Base-by-base conservation (phyloP, 53 echinoderm and acorn worm species). In the Paracentrotus lividus region DNA sequence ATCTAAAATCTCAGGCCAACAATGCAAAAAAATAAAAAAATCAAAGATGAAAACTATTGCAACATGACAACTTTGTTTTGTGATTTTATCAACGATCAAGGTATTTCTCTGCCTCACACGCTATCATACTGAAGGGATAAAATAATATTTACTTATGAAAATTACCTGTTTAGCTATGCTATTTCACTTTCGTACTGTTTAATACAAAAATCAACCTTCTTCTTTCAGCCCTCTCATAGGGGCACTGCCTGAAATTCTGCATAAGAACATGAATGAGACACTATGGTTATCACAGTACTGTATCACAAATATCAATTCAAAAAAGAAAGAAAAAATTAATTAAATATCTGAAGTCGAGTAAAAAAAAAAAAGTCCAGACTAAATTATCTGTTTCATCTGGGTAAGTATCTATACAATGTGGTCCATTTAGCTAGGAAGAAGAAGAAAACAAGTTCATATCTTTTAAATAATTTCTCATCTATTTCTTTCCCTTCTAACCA, bases 251-350 rank as follows among this genome's bases (percentile, higher is more conserved):
- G 81, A 81, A 45, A 81, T 47, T 47, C 81, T 81, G 81, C 47
- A 81, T 81, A 81, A 81, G 45, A 81, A 81, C 45, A 81, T 47
- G 47, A 32, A 85, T 1, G 55, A 56, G 56, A 86, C 86, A 86
- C 86, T 29, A 27, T 86, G 86, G 56, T 86, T 3, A 56, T 56
- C 86, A 89, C 89, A 89, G 89, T 89, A 89, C 89, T 89, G 89
- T 89, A 89, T 89, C 42, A 89, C 89, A 89, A 61, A 89, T 89
- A 86, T 86, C 54, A 86, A 86, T n/a, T n/a, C n/a, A n/a, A n/a
- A n/a, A n/a, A n/a, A n/a, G n/a, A n/a, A n/a, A n/a, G n/a, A n/a
- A n/a, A n/a, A n/a, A n/a, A n/a, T n/a, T n/a, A 88, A 60, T 64
- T 26, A 65, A 45, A 65, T 15, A 14, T 89, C 47, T 57, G 45